Evolutionary conservation across 1,140 invertebrate genomes (phyloP).

Genomic region (Druon quercuslanigerum): DNA sequence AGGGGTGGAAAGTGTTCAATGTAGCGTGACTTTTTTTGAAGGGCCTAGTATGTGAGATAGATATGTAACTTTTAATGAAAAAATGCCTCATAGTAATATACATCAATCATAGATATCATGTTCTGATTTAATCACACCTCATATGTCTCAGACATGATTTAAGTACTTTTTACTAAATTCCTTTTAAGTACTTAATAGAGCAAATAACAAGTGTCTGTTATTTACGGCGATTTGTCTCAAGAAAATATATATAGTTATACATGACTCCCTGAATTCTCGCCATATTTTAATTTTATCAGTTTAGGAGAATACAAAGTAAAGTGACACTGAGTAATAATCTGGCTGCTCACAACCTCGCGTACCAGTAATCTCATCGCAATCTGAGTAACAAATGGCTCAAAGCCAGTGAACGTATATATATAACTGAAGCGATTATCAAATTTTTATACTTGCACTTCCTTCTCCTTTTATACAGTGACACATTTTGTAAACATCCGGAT

Average conservation of each 20-base stretch:
- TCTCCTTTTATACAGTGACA: not conserved
- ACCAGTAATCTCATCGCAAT: not conserved
- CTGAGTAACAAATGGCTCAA: not conserved
- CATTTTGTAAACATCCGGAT: no score
- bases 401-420: not conserved
- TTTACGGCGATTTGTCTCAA: not conserved
- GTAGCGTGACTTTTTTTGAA: no score
- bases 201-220: constrained; percentile 10
- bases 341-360: not conserved
- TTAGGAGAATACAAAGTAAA: constrained; percentile 12
- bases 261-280: constrained; percentile 10
- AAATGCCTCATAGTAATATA: not conserved
- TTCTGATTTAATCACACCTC: constrained; percentile 18
- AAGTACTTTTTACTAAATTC: constrained; percentile 10
- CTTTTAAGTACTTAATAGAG: not conserved
- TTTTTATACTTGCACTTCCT: not conserved
- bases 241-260: no score
- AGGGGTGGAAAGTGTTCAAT: no score
- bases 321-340: constrained; percentile 15
- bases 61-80: not conserved
- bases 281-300: constrained; percentile 27
- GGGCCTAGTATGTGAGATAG: no score
- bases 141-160: not conserved
- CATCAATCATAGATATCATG: not conserved
- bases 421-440: not conserved